These are phyloP conservation scores for Fistularia tabacaria DNA, from an alignment of 2,797 vertebrate species.

Conservation along the genomic window DNA sequence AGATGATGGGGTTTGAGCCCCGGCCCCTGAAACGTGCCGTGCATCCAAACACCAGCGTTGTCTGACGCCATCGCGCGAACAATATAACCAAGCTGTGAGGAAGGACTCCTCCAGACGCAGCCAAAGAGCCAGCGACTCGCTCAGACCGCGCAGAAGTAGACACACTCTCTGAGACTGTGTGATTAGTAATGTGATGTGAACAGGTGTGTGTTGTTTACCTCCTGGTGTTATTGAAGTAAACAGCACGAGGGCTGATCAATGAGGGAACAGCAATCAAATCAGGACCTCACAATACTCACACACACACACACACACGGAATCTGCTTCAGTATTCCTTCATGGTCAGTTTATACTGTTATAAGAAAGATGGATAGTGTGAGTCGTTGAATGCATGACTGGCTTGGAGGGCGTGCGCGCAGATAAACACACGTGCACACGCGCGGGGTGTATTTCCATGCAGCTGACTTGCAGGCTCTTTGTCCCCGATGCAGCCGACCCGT, in stretches of 20 bases:
- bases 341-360: too few relatives aligned
- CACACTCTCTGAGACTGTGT: too few relatives aligned
- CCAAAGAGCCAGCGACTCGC: too few relatives aligned
- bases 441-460: conserved; percentile 31
- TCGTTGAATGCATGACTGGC: conserved; percentile 13
- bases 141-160: too few relatives aligned
- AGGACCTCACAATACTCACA: not conserved
- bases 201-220: conserved; percentile 19
- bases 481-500: conserved; percentile 28
- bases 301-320: not conserved
- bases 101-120: too few relatives aligned
- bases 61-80: too few relatives aligned
- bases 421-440: not conserved
- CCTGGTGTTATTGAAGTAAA: conserved; percentile 23
- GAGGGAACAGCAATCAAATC: conserved; percentile 18
- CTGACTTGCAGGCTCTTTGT: conserved; percentile 37
- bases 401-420: not conserved
- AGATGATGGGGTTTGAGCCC: too few relatives aligned
- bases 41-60: too few relatives aligned
- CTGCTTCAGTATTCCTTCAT: too few relatives aligned
- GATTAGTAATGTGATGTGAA: conserved; percentile 16
- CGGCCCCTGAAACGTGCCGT: too few relatives aligned
- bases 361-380: not conserved
- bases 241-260: conserved; percentile 22
- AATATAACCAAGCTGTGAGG: too few relatives aligned